Evolutionary conservation across 2,888 invertebrate species (phyloP).

Genomic region (Dicycla oo): DNA sequence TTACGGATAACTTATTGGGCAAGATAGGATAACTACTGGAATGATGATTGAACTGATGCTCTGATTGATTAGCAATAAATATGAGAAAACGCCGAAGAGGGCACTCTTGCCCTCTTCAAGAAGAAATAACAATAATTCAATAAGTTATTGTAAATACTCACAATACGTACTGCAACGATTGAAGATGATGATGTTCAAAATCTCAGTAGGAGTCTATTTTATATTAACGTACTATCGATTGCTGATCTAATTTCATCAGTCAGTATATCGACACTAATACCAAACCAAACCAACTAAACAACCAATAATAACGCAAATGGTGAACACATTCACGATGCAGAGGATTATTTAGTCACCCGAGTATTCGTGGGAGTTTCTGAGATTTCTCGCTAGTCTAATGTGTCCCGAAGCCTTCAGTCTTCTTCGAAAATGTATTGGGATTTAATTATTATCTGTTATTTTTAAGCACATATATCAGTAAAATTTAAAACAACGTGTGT

Average conservation of each 20-base stretch:
- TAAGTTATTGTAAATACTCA: not conserved
- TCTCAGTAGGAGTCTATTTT: not conserved
- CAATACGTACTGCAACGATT: not conserved
- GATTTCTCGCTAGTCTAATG: conserved; percentile 12
- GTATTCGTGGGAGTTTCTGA: conserved; percentile 17
- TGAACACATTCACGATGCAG: conserved; percentile 29
- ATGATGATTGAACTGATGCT: not conserved
- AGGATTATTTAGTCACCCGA: conserved; percentile 21
- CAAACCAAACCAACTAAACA: too few relatives aligned
- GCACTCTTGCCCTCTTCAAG: too few relatives aligned
- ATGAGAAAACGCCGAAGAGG: not conserved
- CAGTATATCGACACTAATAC: conserved; percentile 20
- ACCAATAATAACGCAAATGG: conserved; percentile 18
- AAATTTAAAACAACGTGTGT: conserved; percentile 24
- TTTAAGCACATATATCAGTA: conserved; percentile 19
- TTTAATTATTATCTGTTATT: not conserved
- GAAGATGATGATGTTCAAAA: conserved; percentile 1
- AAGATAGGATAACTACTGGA: not conserved
- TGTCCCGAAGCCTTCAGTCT: not conserved
- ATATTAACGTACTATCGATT: conserved; percentile 16
- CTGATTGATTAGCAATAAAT: not conserved
- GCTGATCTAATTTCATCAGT: conserved; percentile 31
- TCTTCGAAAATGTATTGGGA: not conserved
- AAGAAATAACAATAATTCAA: not conserved
- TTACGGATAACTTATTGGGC: not conserved